Evolutionary conservation across 1,140 invertebrate species (phyloP), one percentile per base, ranked within the genome.

Genomic region (Protaetia brevitarsis): DNA sequence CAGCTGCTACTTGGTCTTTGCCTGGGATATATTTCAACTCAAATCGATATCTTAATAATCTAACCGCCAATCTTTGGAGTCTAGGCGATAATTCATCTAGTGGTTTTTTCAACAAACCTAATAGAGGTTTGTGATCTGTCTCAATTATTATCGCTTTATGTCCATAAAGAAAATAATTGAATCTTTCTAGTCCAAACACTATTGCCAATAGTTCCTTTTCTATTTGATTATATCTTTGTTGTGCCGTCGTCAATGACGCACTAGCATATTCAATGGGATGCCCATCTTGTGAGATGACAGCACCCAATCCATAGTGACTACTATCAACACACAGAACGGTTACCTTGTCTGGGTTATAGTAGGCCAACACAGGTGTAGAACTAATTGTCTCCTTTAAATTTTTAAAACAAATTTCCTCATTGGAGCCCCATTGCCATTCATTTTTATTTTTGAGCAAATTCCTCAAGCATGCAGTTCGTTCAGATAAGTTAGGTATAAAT

Each of bases 201-300:
- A 85, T 76, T 0, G 80, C 82, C 13, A 85, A 63, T 36, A 77
- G 75, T 71, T 85, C 83, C 66, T 80, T 80, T 64, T 81, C 78
- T 19, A 80, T 79, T 51, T 78, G 77, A 0, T 74, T 69, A 57
- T 77, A 79, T 2, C 64, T 64, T 57, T 70, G 61, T 61, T 78
- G 65, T 0, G 66, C 57, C 4, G 63, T n/a, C 6, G 66, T 71
- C 11, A 77, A 31, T 61, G 68, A 58, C 58, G 63, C 67, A 1
- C 60, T 66, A 19, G 66, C 72, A 73, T 77, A 82, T 8, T 73
- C 73, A 11, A 82, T 67, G 10, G 75, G 75, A 41, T 72, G 26
- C 41, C 69, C 63, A 62, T 70, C 30, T 67, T 75, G 74, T 11
- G 66, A 28, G 16, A 73, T 64, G 13, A 67, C 65, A 45, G 72